A percentile compares a stretch with the other conserved stretches of the same genome.
Evolutionary conservation across 2,888 invertebrate genomes (phyloP).

Genomic region (Bombyx huttoni): DNA sequence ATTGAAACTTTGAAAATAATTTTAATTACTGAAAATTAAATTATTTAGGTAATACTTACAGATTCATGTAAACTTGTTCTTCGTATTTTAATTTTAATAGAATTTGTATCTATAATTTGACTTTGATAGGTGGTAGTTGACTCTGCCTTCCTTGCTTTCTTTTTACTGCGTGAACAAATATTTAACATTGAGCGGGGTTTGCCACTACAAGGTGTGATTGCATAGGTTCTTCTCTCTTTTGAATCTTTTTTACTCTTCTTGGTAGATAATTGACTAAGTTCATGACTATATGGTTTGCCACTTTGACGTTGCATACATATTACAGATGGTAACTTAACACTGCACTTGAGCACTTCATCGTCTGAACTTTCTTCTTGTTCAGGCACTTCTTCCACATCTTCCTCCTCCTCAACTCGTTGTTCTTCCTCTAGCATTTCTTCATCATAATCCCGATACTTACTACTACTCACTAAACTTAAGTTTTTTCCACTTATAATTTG

Average conservation of each 20-base stretch:
- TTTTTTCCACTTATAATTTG: constrained; percentile 69
- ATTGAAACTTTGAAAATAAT: too few species aligned
- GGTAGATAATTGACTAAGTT: constrained; percentile 71
- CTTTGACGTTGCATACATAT: constrained; percentile 50
- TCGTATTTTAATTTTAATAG: constrained; percentile 79
- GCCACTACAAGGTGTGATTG: constrained; percentile 58
- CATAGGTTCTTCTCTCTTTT: constrained; percentile 49
- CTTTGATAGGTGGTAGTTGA: constrained; percentile 68
- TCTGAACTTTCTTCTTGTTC: constrained; percentile 52
- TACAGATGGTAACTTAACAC: constrained; percentile 58
- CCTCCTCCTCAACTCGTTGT: constrained; percentile 20
- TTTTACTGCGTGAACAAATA: constrained; percentile 63
- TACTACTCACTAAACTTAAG: constrained; percentile 67
- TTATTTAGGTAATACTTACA: constrained; percentile 29
- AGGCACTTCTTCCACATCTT: constrained; percentile 21
- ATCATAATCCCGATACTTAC: constrained; percentile 53
- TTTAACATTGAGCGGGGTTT: constrained; percentile 67
- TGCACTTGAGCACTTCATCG: constrained; percentile 59
- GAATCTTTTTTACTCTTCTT: constrained; percentile 60
- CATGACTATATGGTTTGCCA: constrained; percentile 70
- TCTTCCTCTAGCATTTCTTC: constrained; percentile 24
- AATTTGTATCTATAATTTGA: constrained; percentile 76
- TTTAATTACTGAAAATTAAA: too few species aligned
- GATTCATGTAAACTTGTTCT: constrained; percentile 68
- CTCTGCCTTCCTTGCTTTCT: constrained; percentile 59